Evolutionary conservation across 2,888 invertebrate genomes (phyloP).

Genomic region (Hydropsyche betteni): DNA sequence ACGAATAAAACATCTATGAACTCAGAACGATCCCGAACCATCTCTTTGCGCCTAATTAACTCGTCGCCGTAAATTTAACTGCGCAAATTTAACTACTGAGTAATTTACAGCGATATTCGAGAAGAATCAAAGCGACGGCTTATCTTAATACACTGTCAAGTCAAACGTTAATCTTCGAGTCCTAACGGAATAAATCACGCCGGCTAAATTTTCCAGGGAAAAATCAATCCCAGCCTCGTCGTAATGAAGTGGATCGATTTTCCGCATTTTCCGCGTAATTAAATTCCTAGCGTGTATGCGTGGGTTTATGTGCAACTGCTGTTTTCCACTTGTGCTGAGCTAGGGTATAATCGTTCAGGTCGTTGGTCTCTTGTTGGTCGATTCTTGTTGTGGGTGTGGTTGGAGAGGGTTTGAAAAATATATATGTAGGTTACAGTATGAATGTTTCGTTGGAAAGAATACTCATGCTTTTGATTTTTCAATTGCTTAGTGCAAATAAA

Average conservation of each 20-base stretch:
- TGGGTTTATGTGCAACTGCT: too few relatives aligned
- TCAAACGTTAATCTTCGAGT: neutral
- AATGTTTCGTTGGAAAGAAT: too few relatives aligned
- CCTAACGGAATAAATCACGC: neutral
- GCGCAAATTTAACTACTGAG: slow-evolving; percentile 8
- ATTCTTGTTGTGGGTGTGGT: too few relatives aligned
- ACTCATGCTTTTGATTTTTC: too few relatives aligned
- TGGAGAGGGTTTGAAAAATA: too few relatives aligned
- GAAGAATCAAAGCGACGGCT: slow-evolving; percentile 5
- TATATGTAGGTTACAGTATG: too few relatives aligned
- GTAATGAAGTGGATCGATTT: slow-evolving; percentile 11
- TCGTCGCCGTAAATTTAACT: slow-evolving; percentile 8
- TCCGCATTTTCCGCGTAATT: neutral
- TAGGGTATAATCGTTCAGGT: too few relatives aligned
- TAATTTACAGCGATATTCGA: slow-evolving; percentile 3
- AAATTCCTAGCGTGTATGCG: too few relatives aligned
- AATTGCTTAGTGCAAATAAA: too few relatives aligned
- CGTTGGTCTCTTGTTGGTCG: too few relatives aligned
- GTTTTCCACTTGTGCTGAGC: too few relatives aligned
- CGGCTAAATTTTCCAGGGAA: neutral
- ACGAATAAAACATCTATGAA: neutral
- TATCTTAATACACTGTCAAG: neutral
- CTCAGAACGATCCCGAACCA: neutral
- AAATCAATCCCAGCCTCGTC: neutral
- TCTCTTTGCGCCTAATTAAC: slow-evolving; percentile 1